phyloP scores from a whole-genome alignment of 2,888 invertebrate genomes.

The Ctena decussata region DNA sequence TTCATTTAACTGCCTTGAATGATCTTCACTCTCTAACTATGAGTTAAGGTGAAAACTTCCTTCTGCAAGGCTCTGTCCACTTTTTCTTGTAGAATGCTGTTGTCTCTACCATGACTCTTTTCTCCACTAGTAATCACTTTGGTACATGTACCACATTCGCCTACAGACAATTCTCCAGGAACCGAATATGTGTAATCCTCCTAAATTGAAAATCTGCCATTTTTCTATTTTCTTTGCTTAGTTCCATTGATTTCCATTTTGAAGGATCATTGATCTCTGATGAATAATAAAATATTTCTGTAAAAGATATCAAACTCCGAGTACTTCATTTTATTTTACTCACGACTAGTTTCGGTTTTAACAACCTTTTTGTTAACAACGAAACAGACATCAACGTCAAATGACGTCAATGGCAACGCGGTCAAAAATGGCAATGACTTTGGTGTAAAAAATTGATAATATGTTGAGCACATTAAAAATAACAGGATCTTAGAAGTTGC shows the following conservation, averaged over 20 bases:
- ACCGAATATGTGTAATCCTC: no score
- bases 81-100: conserved; percentile 11
- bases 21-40: background rate
- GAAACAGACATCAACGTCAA: no score
- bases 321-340: no score
- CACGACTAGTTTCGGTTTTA: no score
- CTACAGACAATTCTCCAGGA: conserved; percentile 7
- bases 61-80: conserved; percentile 12
- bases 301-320: no score
- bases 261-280: conserved; percentile 15
- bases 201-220: background rate
- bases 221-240: background rate
- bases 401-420: no score
- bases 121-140: background rate
- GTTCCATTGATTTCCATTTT: background rate
- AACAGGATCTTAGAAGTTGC: no score
- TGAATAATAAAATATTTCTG: background rate
- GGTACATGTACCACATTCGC: background rate
- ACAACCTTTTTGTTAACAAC: no score
- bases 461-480: no score
- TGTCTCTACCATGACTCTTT: conserved; percentile 10
- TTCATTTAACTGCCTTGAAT: no score
- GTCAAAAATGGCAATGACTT: no score
- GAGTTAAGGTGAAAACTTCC: conserved; percentile 4
- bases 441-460: no score